Base-by-base conservation (phyloP, 2,888 invertebrate species). In the Plutella xylostella region DNA sequence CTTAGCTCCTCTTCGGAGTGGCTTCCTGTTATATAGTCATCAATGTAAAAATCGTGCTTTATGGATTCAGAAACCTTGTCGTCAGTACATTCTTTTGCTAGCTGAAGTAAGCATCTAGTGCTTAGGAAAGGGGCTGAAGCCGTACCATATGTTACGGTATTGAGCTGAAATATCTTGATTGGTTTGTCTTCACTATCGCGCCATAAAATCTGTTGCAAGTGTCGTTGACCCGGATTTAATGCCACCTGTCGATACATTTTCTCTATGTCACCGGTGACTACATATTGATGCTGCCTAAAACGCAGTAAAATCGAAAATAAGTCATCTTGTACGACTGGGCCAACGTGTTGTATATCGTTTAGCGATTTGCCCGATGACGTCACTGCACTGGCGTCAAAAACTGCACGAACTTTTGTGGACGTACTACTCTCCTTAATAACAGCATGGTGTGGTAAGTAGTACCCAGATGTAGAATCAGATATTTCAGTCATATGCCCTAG, bases 191-290 rank as follows among this genome's bases (percentile, higher is more conserved):
- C 42, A 14, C 42, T 20, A 14, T 47, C 47, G 5, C 45, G 14
- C 48, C 48, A 45, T 5, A 48, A 22, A 12, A 48, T 48, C n/a
- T 38, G 15, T 38, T 48, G 42, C 19, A 44, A 17, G 25, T 40
- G 18, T 9, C 45, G 39, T 33, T 45, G 28, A 7, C 15, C 6
- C 25, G 31, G 14, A 21, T 34, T 14, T 9, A 38, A n/a, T 15
- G 21, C 15, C 6, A 38, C 21, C 14, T n/a, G 14, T 12, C 38
- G 21, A n/a, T 14, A 38, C 35, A 68, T 68, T 50, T 68, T 46
- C 14, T 46, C 42, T 6, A 46, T 21, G 38, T 46, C 37, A 11
- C 33, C 41, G 14, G 45, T 19, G 7, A 45, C 3, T 11, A 33
- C 30, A 7, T 33, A 34, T 31, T 45, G 41, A 18, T 45, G 34